Base-by-base conservation (phyloP, 2,113 vertebrate species). In the Harpagus bidentatus region DNA sequence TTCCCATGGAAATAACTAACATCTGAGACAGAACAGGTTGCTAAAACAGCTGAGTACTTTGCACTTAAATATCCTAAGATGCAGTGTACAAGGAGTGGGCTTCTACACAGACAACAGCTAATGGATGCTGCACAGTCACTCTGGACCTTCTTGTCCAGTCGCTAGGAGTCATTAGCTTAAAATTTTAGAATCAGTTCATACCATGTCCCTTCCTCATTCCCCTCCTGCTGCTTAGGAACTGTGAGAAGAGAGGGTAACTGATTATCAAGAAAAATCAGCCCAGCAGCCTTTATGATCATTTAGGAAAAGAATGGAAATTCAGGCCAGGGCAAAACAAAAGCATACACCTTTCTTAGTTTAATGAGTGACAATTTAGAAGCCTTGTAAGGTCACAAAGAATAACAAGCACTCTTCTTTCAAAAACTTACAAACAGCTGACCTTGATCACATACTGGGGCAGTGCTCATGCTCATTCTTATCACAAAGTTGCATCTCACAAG, bases 61-160 rank as follows among this genome's bases (percentile, higher is more conserved):
- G 22, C 25, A 50, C 50, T 47, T 61, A 69, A 71, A 72, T 23
- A 79, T 34, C 32, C 17, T 65, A 59, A 82, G 14, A 23, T 92
- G 28, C 11, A 50, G 4, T 2, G 6, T 38, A 67, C 22, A 67
- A 71, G 15, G 42, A 3, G 0, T 8, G 15, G 6, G 9, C 9
- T n/a, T 65, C 55, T 78, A 71, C 18, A 71, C 3, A 43, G 38
- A 63, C 28, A 61, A 23, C 6, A 89, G 47, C 2, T 73, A 63
- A 67, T 47, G 26, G 67, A 71, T 50, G 26, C 26, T 67, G 43
- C 56, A 53, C 8, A 38, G n/a, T 63, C 40, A 65, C 43, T 40
- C 48, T 58, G 32, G 19, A 47, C 29, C 42, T 69, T 77, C 34
- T 65, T 59, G 50, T 13, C 9, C 47, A 74, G 59, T 23, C 55